Base-by-base conservation (phyloP, 2,113 vertebrate species). In the Pomatostomus ruficeps region DNA sequence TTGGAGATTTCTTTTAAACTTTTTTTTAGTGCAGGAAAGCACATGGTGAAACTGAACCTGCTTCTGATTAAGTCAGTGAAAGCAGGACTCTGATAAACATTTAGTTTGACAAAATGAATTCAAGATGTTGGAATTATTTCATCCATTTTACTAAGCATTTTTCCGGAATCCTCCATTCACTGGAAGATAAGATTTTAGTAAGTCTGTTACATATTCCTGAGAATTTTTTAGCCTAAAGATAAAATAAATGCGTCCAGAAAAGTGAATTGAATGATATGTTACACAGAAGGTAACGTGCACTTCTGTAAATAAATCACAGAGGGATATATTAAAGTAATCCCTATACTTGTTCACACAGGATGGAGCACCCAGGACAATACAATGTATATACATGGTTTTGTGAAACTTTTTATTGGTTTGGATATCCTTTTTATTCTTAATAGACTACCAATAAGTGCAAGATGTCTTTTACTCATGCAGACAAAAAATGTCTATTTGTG, bases 71-170 rank as follows among this genome's bases (percentile, higher is more conserved):
- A 95, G 82, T 90, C 75, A 86, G 78, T 95, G 88, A 91, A 95
- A 95, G 89, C 71, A 90, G 68, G 63, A 91, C 67, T 94, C 91
- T 90, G 93, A 94, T 90, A 96, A 95, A 96, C 71, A 95, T 94
- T 96, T 97, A 88, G 91, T 91, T 88, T 95, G 46, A 93, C 85
- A 74, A 96, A 97, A 97, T 95, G 42, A 93, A 88, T 96, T 96
- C 94, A 97, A 96, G 96, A 96, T 96, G 95, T 94, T 96, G 71
- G 63, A 91, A 91, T 90, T 94, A 93, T 90, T 96, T 96, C 83
- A 89, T 85, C 54, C 63, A 52, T 85, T 95, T 91, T 96, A 33
- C 70, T 59, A 87, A 91, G 58, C 66, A 49, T 93, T 96, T 94
- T 90, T 57, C 57, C 90, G 83, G 85, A 94, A 86, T 83, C 48